Conservation (phyloP, 64 coral and sea anemone genomes). For the Montipora cactus region DNA sequence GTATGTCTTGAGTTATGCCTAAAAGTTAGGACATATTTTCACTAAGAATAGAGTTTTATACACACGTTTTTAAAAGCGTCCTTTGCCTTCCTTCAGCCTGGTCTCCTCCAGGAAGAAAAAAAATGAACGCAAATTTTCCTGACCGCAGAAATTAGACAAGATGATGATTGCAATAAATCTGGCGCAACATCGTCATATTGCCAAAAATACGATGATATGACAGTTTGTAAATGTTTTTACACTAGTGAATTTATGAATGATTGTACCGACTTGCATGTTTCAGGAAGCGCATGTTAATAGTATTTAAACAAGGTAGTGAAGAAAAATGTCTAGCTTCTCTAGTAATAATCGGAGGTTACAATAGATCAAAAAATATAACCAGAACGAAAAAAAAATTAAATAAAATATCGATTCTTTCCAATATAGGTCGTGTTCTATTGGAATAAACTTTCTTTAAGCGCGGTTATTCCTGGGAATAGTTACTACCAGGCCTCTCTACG, state of each 20-base stretch:
- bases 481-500: no score
- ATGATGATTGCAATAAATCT: background rate
- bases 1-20: no score
- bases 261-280: slow-evolving; percentile 49
- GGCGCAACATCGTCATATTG: background rate
- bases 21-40: no score
- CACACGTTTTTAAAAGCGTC: background rate
- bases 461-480: no score
- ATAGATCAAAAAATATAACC: background rate
- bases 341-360: slow-evolving; percentile 9
- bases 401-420: background rate
- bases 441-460: no score
- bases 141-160: slow-evolving; percentile 8
- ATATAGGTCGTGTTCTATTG: background rate
- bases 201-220: background rate
- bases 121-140: background rate
- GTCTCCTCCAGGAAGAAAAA: background rate
- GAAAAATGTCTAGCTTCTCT: background rate
- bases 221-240: slow-evolving; percentile 38
- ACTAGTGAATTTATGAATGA: background rate
- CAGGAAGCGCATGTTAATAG: slow-evolving; percentile 30
- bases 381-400: background rate
- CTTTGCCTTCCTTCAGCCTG: background rate
- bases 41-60: no score
- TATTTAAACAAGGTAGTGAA: slow-evolving; percentile 43